Conservation (phyloP, 2,797 vertebrate species). For the Poeciliopsis presidionis region DNA sequence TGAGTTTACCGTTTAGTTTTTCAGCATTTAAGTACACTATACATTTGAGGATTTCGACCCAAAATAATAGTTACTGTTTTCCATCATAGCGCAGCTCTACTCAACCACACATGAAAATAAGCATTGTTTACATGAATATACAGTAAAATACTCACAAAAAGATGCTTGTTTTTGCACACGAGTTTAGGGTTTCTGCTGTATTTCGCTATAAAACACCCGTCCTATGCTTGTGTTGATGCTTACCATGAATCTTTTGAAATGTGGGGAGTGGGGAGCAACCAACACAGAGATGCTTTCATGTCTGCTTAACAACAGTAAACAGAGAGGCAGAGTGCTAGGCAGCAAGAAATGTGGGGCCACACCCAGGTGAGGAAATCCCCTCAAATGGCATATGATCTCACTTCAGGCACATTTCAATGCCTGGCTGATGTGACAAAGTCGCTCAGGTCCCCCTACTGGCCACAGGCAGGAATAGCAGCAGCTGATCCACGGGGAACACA, state of each 20-base stretch:
- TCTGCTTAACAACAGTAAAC: slow-evolving; percentile 32
- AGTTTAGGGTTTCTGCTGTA: neutral
- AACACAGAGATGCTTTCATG: neutral
- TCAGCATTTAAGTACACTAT: neutral
- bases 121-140: neutral
- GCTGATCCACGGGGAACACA: neutral
- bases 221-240: neutral
- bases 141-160: neutral
- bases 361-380: slow-evolving; percentile 78
- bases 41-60: neutral
- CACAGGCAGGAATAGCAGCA: slow-evolving; percentile 10
- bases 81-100: neutral
- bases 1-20: neutral
- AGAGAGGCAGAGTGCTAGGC: slow-evolving; percentile 23
- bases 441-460: slow-evolving; percentile 43
- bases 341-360: slow-evolving; percentile 52
- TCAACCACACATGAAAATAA: neutral
- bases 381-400: slow-evolving; percentile 77
- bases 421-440: slow-evolving; percentile 26
- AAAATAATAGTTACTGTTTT: neutral
- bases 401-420: slow-evolving; percentile 66
- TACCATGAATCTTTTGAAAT: neutral
- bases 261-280: neutral
- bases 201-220: neutral
- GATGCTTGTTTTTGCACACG: neutral